Base-by-base conservation (phyloP, 2,797 vertebrate genomes). In the Antennarius maculatus region DNA sequence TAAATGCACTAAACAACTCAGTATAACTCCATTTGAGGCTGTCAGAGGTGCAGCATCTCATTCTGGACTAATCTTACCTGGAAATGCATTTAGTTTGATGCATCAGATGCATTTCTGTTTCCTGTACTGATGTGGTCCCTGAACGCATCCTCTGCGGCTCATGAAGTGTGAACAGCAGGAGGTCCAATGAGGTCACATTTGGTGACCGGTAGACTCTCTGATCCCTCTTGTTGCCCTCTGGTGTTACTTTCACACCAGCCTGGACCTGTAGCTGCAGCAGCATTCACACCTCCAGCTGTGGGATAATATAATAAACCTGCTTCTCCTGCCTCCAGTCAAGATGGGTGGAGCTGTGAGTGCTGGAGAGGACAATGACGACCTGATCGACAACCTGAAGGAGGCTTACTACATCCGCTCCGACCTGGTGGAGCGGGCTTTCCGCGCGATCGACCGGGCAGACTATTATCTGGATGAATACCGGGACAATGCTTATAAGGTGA, bases 311-410 rank as follows among this genome's bases (percentile, higher is more conserved):
- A 13, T 43, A 13, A 43, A 5, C 42, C 42, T 6, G 41, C 52
- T 62, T 61, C 6, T 74, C 31, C 61, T 37, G 47, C 76, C 34
- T 45, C 29, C 71, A 84, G 72, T 71, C 79, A 94, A 84, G 70
- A 99, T 99, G 97, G 97, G 97, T 60, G 97, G 97, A 52, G 97
- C 97, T 0, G 97, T 98, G 81, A 99, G 97, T 6, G 97, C 97
- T 0, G 97, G 97, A 1, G 97, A 98, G 82, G 97, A 99, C 91
- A 99, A 98, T 0, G 97, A 99, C 0, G 97, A 99, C 56, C 88
- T 99, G 76, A 97, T 99, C 7, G 97, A 99, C 86, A 98, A 99
- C 80, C 79, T 99, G 87, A 99, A 98, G 82, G 97, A 98, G 84
- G 97, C 97, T 0, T 96, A 97, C 61, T 98, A 98, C 88, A 98